phyloP scores from a whole-genome alignment of 2,888 invertebrate species.

The Rotaria socialis region DNA sequence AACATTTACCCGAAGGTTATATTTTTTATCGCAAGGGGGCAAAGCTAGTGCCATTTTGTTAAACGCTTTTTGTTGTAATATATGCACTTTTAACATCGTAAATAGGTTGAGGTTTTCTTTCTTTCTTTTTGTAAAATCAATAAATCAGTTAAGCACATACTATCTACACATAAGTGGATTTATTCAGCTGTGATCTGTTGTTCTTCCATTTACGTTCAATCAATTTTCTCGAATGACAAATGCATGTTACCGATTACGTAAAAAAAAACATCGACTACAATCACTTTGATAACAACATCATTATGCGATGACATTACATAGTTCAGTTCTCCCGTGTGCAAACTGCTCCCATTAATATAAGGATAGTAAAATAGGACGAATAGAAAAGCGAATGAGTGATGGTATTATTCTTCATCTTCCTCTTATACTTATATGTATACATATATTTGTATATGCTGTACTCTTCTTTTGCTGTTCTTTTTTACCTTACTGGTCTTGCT shows the following conservation, averaged over 20 bases:
- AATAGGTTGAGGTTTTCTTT: not conserved
- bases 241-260: not conserved
- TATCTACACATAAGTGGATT: not conserved
- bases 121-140: not conserved
- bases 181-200: not conserved
- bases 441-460: not conserved
- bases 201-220: conserved; percentile 1
- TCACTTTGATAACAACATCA: conserved; percentile 11
- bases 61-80: not conserved
- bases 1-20: not conserved
- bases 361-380: not conserved
- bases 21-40: not conserved
- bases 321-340: not conserved
- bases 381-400: not conserved
- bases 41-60: not conserved
- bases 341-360: not conserved
- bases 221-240: not conserved
- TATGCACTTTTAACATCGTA: not conserved
- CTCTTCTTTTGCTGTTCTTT: not conserved
- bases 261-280: not conserved
- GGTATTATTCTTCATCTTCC: conserved; percentile 1
- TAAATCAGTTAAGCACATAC: not conserved
- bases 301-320: conserved; percentile 19
- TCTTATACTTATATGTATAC: not conserved
- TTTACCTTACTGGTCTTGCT: not conserved